Base-by-base conservation (phyloP, 53 echinoderm and acorn worm species). In the Zoroaster sp. region DNA sequence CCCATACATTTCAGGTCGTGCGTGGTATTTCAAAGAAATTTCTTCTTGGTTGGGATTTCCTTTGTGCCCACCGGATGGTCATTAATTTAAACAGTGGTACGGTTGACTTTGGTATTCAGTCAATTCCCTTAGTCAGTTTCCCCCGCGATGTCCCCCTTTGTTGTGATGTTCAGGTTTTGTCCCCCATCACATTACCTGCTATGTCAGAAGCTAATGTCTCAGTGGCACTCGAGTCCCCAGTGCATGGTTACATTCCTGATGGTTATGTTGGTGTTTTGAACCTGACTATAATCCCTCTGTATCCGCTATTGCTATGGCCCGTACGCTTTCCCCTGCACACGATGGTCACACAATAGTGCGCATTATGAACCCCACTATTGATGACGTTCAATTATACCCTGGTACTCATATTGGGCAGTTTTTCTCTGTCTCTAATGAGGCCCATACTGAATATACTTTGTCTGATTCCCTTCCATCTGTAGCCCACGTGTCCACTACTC, bases 21-120 rank as follows among this genome's bases (percentile, higher is more conserved):
- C 47, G 77, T 53, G 77, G 35, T 20, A 75, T 90, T 35, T 21
- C 55, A 34, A 82, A 74, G 32, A 35, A 65, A 6, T 68, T 83
- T 28, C 83, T 90, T 18, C 66, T 90, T 33, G 83, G n/a, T 4
- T 90, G 75, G 75, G 90, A 90, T 75, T 90, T 90, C 39, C 63
- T 90, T 5, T 13, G 41, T 75, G 34, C 45, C 23, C 76, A 90
- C 83, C 37, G 38, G 1, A 74, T 73, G 1, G 14, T 20, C 20
- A 54, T 90, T 35, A 74, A 90, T 73, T 14, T 83, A n/a, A 23
- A 14, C 2, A 7, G 34, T 43, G 43, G 72, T 3, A 47, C 59
- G 10, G 40, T 74, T 38, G 33, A 18, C 36, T 59, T 90, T 0
- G 90, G 53, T 1, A 42, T 23, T 31, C 42, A 55, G 15, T 44